Base-by-base conservation (phyloP, 2,797 vertebrate species). In the Phrynocephalus vlangalii region DNA sequence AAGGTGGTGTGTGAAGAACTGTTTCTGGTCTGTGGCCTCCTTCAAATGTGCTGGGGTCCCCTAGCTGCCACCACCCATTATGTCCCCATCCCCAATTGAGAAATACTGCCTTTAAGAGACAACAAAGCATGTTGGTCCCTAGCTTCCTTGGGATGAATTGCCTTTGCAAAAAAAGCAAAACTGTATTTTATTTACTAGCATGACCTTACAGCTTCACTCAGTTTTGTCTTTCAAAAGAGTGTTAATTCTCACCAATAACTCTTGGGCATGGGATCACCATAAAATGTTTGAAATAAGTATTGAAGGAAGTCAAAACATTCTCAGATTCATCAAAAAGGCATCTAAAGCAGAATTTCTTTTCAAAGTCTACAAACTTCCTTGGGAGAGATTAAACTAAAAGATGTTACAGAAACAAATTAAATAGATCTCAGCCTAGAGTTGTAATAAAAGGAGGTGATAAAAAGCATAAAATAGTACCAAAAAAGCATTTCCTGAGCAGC, bases 171-270 rank as follows among this genome's bases (percentile, higher is more conserved):
- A 20, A 2, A 38, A 38, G 3, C 3, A 38, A 38, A 38, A 44
- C 18, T 78, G 1, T 78, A 22, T 63, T 24, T 28, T 70, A 38
- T 33, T 28, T 52, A 22, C 52, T 8, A 38, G 16, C 8, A 28
- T 85, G 82, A 91, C 86, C 1, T 48, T 87, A 33, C 88, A 78
- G 82, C 30, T 24, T 85, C 16, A 7, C 15, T 63, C 5, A 9
- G 8, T 68, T 92, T 88, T 90, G 11, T 89, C 89, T 84, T 73
- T 85, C 70, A 91, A 85, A 79, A 92, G 90, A 92, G 91, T 16
- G 48, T 76, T 92, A 88, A 90, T 68, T 85, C 28, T 83, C 44
- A 71, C 83, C 72, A 88, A 9, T 89, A 91, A 79, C 10, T 11
- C 79, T 3, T 1, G 70, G n/a, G 22, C 8, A 11, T 24, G 26